These are phyloP conservation scores for Furcula furcula DNA, from an alignment of 2,888 invertebrate species.

Conservation along the genomic window DNA sequence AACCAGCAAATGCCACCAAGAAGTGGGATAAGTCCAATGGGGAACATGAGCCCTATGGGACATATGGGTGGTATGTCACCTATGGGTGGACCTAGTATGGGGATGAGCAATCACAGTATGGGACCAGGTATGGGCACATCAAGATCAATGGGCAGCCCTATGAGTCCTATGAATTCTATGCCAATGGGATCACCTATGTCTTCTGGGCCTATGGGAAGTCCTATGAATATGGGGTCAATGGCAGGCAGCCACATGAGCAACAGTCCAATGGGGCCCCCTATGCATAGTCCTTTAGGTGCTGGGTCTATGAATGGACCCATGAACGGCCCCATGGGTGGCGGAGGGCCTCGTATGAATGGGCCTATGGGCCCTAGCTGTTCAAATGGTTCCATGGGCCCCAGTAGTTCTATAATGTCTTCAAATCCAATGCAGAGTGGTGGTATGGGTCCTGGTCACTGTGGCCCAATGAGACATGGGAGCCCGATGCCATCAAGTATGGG, in stretches of 20 bases:
- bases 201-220: constrained; percentile 87
- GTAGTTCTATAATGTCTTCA: constrained; percentile 80
- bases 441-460: constrained; percentile 78
- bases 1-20: constrained; percentile 84
- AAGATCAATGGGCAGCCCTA: constrained; percentile 87
- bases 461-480: constrained; percentile 78
- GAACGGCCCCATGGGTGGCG: constrained; percentile 83
- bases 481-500: constrained; percentile 81
- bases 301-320: constrained; percentile 80
- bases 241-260: constrained; percentile 84
- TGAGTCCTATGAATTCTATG: constrained; percentile 88
- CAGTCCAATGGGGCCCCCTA: constrained; percentile 88
- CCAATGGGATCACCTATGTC: constrained; percentile 87
- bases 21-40: constrained; percentile 85
- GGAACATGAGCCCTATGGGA: constrained; percentile 87
- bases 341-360: constrained; percentile 82
- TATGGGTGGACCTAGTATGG: constrained; percentile 87
- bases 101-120: constrained; percentile 83
- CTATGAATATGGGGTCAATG: constrained; percentile 86
- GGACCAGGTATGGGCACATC: constrained; percentile 81
- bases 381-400: constrained; percentile 81
- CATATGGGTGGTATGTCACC: constrained; percentile 86
- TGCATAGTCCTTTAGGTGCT: constrained; percentile 86
- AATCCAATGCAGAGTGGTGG: constrained; percentile 76
- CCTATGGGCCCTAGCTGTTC: constrained; percentile 80